Percentiles rank a stretch among this genome's conserved stretches.
Conservation (phyloP, 2,113 vertebrate species). For the Struthidea cinerea region DNA sequence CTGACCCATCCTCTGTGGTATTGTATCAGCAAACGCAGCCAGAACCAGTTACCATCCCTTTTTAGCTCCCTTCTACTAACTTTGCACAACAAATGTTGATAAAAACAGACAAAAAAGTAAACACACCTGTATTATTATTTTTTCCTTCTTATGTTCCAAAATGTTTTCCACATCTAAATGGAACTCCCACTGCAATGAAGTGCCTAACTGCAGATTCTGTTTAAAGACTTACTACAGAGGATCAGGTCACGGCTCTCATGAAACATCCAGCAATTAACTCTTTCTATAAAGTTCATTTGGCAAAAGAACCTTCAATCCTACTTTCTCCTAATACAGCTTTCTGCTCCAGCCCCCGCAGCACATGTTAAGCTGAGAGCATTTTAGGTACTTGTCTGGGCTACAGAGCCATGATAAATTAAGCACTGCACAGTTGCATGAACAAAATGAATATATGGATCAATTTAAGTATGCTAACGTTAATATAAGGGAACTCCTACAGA, state of each 20-base stretch:
- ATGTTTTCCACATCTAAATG: neutral
- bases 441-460: neutral
- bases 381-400: neutral
- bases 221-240: neutral
- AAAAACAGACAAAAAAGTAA: neutral
- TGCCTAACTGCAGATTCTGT: neutral
- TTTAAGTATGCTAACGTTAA: neutral
- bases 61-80: neutral
- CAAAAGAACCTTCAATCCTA: neutral
- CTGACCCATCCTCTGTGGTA: neutral
- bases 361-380: neutral
- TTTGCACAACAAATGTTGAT: neutral
- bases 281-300: neutral
- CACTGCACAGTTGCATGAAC: neutral
- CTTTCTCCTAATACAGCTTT: neutral
- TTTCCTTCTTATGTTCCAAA: neutral
- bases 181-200: neutral
- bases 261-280: constrained; percentile 3
- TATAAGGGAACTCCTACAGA: neutral
- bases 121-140: neutral
- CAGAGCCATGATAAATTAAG: neutral
- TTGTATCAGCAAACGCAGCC: neutral
- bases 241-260: neutral
- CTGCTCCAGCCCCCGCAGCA: neutral
- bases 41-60: neutral